Conservation (phyloP, 1,140 invertebrate genomes). For the Penaeus vannamei region DNA sequence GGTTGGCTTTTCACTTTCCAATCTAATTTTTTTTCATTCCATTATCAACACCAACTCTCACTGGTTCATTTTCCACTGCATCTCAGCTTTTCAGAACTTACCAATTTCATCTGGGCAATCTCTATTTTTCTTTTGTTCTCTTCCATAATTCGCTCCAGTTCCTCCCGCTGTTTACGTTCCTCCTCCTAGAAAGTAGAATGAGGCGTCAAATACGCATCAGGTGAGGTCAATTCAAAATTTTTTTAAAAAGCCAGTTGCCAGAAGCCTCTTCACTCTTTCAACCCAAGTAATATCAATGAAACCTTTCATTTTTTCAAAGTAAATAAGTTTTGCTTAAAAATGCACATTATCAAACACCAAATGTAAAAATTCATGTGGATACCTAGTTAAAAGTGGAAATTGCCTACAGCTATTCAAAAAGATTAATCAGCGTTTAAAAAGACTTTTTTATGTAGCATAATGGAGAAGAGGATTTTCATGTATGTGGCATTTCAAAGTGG, state of each 20-base stretch:
- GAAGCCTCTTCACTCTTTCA: conserved; percentile 54
- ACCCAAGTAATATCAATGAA: not conserved
- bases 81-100: conserved; percentile 73
- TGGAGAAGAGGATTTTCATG: not conserved
- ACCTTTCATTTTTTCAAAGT: conserved; percentile 14
- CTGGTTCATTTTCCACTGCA: not conserved
- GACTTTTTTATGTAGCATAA: not conserved
- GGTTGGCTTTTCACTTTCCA: not conserved
- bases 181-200: conserved; percentile 83
- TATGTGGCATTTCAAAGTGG: conserved; percentile 33
- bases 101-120: conserved; percentile 96
- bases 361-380: too few species aligned
- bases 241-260: conserved; percentile 52
- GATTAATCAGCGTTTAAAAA: not conserved
- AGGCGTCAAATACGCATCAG: conserved; percentile 42
- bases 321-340: not conserved
- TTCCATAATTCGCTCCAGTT: conserved; percentile 95
- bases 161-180: conserved; percentile 93
- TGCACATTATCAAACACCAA: too few species aligned
- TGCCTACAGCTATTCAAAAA: conserved; percentile 2
- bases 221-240: not conserved
- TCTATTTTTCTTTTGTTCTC: conserved; percentile 98
- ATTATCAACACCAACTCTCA: not conserved
- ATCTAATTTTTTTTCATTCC: too few species aligned
- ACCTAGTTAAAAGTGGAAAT: too few species aligned